A percentile compares a stretch with the other conserved stretches of the same genome.
Conservation (phyloP, 2,113 vertebrate genomes). For the Ictalurus furcatus region DNA sequence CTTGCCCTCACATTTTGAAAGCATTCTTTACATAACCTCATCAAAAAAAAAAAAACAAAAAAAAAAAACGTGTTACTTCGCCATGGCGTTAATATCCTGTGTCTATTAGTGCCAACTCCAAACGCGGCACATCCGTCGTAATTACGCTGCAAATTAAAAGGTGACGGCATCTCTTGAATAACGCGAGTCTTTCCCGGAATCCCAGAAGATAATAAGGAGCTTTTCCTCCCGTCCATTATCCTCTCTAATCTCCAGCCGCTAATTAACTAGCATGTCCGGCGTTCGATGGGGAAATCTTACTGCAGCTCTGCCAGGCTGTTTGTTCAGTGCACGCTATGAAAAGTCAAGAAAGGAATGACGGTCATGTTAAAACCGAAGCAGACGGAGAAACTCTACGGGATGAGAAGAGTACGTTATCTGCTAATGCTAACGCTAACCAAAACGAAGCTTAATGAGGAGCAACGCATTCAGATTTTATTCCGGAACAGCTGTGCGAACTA, state of each 20-base stretch:
- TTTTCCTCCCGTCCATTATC: conserved; percentile 53
- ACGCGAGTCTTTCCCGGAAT: conserved; percentile 43
- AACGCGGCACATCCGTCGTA: conserved; percentile 34
- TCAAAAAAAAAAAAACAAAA: background rate
- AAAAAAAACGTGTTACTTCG: conserved; percentile 15
- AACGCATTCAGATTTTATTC: background rate
- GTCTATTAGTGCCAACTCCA: conserved; percentile 28
- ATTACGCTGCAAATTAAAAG: conserved; percentile 52
- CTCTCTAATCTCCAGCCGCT: conserved; percentile 52
- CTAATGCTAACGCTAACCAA: conserved; percentile 34
- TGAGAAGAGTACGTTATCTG: background rate
- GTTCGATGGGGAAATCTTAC: conserved; percentile 32
- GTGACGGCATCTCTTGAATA: conserved; percentile 43
- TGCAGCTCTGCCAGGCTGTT: conserved; percentile 32
- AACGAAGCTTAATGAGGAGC: background rate
- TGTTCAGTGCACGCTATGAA: conserved; percentile 18
- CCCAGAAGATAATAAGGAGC: conserved; percentile 50
- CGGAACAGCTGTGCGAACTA: background rate
- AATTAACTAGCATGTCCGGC: conserved; percentile 49
- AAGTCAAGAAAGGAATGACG: conserved; percentile 22
- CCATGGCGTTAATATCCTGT: conserved; percentile 28
- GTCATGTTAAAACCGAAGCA: conserved; percentile 14
- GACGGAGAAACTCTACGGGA: conserved; percentile 11
- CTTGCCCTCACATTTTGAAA: background rate
- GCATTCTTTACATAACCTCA: conserved; percentile 41